Percentiles rank a stretch among this genome's conserved stretches.
Conservation (phyloP, 2,888 invertebrate genomes). For the Orthonevra nobilis region DNA sequence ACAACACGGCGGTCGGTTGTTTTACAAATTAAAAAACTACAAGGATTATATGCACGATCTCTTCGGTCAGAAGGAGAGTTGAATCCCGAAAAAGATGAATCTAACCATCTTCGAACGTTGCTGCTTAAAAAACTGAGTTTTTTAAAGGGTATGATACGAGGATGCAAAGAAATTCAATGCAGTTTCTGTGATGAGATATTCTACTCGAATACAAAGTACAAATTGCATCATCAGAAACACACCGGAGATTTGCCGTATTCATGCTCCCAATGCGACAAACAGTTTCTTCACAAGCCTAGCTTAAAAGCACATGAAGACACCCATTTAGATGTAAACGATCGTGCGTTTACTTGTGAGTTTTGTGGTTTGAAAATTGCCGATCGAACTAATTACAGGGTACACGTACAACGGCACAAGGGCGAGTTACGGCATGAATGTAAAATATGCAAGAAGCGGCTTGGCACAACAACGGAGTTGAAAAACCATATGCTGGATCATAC, state of each 20-base stretch:
- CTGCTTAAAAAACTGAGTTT: conserved; percentile 36
- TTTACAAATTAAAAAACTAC: conserved; percentile 42
- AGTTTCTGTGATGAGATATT: conserved; percentile 34
- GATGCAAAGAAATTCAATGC: conserved; percentile 38
- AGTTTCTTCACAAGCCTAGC: conserved; percentile 46
- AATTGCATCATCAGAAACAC: conserved; percentile 40
- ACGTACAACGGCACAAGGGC: conserved; percentile 59
- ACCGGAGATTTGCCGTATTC: conserved; percentile 34
- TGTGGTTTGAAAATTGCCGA: conserved; percentile 61
- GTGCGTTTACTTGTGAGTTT: conserved; percentile 56
- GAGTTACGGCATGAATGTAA: conserved; percentile 48
- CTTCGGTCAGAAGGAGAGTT: conserved; percentile 30
- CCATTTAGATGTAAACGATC: conserved; percentile 46
- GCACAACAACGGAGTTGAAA: conserved; percentile 45
- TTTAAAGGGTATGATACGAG: conserved; percentile 41
- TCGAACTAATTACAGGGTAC: conserved; percentile 57
- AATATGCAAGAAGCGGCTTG: conserved; percentile 44
- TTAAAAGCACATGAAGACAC: conserved; percentile 54
- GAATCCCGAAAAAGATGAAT: background rate
- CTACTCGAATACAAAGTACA: conserved; percentile 43
- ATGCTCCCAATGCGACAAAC: conserved; percentile 45
- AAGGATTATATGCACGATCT: conserved; percentile 36
- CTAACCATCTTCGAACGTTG: background rate
- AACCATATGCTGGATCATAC: conserved; percentile 61
- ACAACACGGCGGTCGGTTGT: conserved; percentile 46